A percentile compares a stretch with the other conserved stretches of the same genome.
Conservation (phyloP, 1,140 invertebrate species). For the Dicyema japonicum region DNA sequence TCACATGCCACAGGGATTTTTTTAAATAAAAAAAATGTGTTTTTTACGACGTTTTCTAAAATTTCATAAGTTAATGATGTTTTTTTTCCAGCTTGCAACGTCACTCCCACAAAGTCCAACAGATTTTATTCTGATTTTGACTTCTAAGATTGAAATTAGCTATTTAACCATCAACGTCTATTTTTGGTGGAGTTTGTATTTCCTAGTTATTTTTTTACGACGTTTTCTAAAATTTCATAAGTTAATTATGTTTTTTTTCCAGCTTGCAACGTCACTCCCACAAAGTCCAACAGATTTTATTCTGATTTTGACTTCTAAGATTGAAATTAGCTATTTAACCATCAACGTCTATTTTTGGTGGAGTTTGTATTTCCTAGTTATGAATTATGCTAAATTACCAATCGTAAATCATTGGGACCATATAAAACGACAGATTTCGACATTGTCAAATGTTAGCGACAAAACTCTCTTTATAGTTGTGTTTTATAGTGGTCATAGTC, state of each 20-base stretch:
- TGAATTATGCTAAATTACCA: no score
- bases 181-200: no score
- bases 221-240: conserved; percentile 12
- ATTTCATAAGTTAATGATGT: conserved; percentile 33
- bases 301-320: conserved; percentile 42
- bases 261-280: conserved; percentile 71
- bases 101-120: conserved; percentile 35
- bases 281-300: conserved; percentile 74
- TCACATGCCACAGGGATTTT: no score
- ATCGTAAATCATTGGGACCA: no score
- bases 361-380: no score
- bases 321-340: neutral
- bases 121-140: conserved; percentile 45
- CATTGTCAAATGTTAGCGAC: no score
- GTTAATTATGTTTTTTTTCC: conserved; percentile 36
- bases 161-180: neutral
- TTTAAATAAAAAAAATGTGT: no score
- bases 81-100: conserved; percentile 32
- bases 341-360: neutral
- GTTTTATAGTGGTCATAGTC: no score
- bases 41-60: conserved; percentile 13
- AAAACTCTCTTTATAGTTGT: no score
- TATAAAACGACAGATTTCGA: no score
- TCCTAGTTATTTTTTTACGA: conserved; percentile 12
- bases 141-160: conserved; percentile 27